phyloP scores from a whole-genome alignment of 2,113 vertebrate genomes.

The Sphaerodactylus townsendi region DNA sequence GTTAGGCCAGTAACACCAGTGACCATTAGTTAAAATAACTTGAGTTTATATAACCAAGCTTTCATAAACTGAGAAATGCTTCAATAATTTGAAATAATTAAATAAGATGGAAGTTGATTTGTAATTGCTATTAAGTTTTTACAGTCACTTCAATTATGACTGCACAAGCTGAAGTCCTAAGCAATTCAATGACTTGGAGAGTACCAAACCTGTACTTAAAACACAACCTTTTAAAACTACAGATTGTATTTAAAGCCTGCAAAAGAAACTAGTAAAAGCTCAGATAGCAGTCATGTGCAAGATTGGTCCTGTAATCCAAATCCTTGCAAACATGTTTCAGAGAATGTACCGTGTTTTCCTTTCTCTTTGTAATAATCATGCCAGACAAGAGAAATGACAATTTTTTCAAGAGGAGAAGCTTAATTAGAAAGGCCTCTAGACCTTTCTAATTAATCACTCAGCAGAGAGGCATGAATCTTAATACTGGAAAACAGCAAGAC shows the following conservation, averaged over 20 bases:
- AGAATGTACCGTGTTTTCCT: neutral
- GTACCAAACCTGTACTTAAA: neutral
- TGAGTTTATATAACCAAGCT: constrained; percentile 41
- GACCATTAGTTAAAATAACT: constrained; percentile 44
- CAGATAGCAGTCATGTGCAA: neutral
- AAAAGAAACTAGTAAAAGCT: constrained; percentile 1
- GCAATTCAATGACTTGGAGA: constrained; percentile 34
- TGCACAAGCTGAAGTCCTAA: constrained; percentile 49
- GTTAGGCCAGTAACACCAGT: too few species aligned
- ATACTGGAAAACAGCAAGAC: too few species aligned
- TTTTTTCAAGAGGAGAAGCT: neutral
- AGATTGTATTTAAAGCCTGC: constrained; percentile 21
- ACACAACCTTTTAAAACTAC: constrained; percentile 18
- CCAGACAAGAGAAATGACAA: neutral
- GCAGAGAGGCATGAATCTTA: neutral
- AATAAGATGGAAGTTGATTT: constrained; percentile 54
- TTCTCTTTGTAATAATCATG: neutral
- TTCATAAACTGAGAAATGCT: constrained; percentile 51
- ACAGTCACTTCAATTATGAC: constrained; percentile 56
- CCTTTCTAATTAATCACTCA: neutral
- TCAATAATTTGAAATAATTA: constrained; percentile 58
- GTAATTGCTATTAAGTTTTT: constrained; percentile 50
- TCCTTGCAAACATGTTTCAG: neutral
- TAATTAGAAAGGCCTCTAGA: neutral
- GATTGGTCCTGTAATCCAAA: neutral